Base-by-base conservation (phyloP, 2,797 vertebrate genomes). In the Phrynocephalus guinanensis region DNA sequence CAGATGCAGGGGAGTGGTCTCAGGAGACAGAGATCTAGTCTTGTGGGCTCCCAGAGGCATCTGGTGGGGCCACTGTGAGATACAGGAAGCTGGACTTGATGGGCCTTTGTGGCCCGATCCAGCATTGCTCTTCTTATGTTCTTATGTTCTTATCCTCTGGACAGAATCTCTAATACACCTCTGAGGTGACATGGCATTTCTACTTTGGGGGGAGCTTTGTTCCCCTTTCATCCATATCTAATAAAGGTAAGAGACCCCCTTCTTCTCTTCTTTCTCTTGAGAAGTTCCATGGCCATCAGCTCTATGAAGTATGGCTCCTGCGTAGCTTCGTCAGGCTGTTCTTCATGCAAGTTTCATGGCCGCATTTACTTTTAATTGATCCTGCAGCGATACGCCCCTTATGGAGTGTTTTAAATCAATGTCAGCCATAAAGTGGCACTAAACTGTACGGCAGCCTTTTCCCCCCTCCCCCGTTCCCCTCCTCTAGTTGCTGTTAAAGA, bases 291-390 rank as follows among this genome's bases (percentile, higher is more conserved):
- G 44, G 87, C 80, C 89, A 89, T 88, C 13, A 88, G 63, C 79
- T 0, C 0, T 10, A 20, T 2, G 86, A 89, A 83, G 90, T 70
- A 79, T 11, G 0, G 38, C 66, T 71, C 86, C 92, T 86, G 73
- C 30, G 20, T 87, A 89, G 76, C 85, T 91, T 86, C 84, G 76
- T 50, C 85, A 92, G 88, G 88, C 82, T 86, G 70, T 63, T 67
- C 91, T 91, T 94, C 94, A 95, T 93, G 82, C 79, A 95, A 92
- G 81, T 93, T 93, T 93, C 73, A 93, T 88, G 91, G 90, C 66
- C 71, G 60, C 89, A 80, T 92, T 92, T 93, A 84, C 91, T 93
- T 93, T 88, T 92, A 88, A 91, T 91, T 86, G 83, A 91, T 93
- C 85, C 76, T 89, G 84, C 78, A 86, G 70, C 88, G 50, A 84